These are phyloP conservation scores for Hoplias malabaricus DNA, from an alignment of 2,113 vertebrate species.

Conservation along the genomic window DNA sequence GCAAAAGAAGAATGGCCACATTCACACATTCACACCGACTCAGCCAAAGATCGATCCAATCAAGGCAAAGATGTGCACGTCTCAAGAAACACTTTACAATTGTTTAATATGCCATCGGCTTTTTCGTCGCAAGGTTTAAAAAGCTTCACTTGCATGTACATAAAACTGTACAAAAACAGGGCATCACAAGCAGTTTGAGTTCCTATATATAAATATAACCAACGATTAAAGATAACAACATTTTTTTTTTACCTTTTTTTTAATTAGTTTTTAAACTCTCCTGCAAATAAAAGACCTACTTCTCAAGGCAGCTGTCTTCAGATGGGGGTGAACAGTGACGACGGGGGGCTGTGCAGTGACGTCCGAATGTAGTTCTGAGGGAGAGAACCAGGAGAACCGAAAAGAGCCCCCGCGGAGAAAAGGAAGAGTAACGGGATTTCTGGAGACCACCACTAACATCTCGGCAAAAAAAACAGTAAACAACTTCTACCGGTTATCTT, in stretches of 20 bases:
- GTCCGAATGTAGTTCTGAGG: slow-evolving; percentile 58
- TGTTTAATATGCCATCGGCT: slow-evolving; percentile 79
- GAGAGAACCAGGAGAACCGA: background rate
- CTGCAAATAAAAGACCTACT: slow-evolving; percentile 78
- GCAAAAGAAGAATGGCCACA: slow-evolving; percentile 87
- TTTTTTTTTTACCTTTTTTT: slow-evolving; percentile 52
- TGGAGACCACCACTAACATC: slow-evolving; percentile 71
- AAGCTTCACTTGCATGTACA: slow-evolving; percentile 98
- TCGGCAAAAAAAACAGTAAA: slow-evolving; percentile 71
- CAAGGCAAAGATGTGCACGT: slow-evolving; percentile 84
- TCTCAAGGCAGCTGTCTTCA: slow-evolving; percentile 81
- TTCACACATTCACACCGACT: slow-evolving; percentile 92
- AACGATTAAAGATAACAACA: slow-evolving; percentile 87
- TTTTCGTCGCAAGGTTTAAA: slow-evolving; percentile 83
- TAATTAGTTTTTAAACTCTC: slow-evolving; percentile 61
- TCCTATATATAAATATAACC: slow-evolving; percentile 95
- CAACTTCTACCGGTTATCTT: slow-evolving; percentile 79
- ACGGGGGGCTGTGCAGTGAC: slow-evolving; percentile 66
- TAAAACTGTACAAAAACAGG: slow-evolving; percentile 98
- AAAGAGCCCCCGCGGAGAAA: background rate
- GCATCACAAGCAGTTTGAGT: slow-evolving; percentile 91
- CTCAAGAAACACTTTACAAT: slow-evolving; percentile 90
- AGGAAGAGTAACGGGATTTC: slow-evolving; percentile 38
- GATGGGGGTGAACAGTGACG: slow-evolving; percentile 68
- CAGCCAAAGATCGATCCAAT: slow-evolving; percentile 82